Base-by-base conservation (phyloP, 1,140 invertebrate species). In the Cylas formicarius region DNA sequence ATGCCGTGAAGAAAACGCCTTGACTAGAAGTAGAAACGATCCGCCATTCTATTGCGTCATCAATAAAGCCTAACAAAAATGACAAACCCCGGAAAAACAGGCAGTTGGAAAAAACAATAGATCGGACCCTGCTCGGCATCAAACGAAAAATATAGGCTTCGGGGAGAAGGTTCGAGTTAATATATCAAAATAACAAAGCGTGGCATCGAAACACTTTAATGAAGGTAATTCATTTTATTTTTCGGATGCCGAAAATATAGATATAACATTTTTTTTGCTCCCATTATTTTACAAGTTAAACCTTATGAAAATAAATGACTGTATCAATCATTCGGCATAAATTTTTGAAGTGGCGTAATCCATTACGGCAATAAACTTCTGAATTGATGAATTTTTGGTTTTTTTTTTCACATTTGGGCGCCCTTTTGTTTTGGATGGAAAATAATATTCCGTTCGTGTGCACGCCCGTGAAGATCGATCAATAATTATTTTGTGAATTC, bases 171-270 rank as follows among this genome's bases (percentile, higher is more conserved):
- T 5, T 31, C 29, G 18, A 31, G 29, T 31, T 31, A 31, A 31
- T 31, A 31, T 31, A 31, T 31, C 29, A 31, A 31, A 31, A 31
- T 31, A 31, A 31, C 29, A 31, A 31, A 31, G 29, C 24, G 8
- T 26, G 8, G 29, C 5, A 11, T 31, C 29, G 13, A 31, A 31
- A 13, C 29, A 13, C 18, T 31, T 31, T 31, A 31, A 31, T 31
- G 29, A 31, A 7, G 29, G 18, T 31, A 31, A 31, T 31, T 31
- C 29, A 31, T 31, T 31, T 31, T 31, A 31, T 31, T 31, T 31
- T 31, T 31, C 18, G 29, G 18, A n/a, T 31, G 13, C 11, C 18
- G 29, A 31, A n/a, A 31, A 31, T 31, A 31, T 31, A 31, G 29
- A 31, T 31, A 31, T 31, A n/a, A 31, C 29, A 31, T 31, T 31